Evolutionary conservation across 2,797 vertebrate genomes (phyloP), one percentile per base, ranked within the genome.

Genomic region (Gallinago stenura): DNA sequence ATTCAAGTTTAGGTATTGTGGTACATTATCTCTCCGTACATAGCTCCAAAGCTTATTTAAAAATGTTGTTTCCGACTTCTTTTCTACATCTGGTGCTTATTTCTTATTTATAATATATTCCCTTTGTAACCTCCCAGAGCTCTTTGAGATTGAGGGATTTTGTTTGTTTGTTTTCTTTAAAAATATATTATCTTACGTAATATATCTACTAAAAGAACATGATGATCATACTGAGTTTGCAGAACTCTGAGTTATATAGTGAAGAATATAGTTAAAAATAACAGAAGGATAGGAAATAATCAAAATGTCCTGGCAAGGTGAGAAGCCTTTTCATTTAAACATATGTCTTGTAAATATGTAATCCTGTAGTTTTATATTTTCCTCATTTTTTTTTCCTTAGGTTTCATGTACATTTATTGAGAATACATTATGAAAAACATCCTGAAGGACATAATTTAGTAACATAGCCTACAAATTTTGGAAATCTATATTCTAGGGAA

Each of bases 1-100:
- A 92, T 89, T 95, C 57, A 53, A 87, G 45, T 53, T 80, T 48
- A 70, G 46, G 15, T 69, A 50, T 33, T 33, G 33, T 35, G 53
- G 50, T 56, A 71, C 2, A 50, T 89, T 62, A 69, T 61, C 7
- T 69, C 9, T 90, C 61, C 54, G 77, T 75, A 51, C 30, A 62
- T n/a, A 37, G 50, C 16, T 56, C 28, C 24, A 76, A 91, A 61
- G 69, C 72, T 70, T 76, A 43, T 35, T 83, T 37, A 45, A 91
- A 95, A 81, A 86, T 65, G 30, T 21, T 39, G 14, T 77, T 90
- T 83, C 54, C 51, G 68, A 51, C 45, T 93, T 60, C 5, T 76
- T 72, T 77, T 50, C 81, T 89, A 89, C 48, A 51, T 86, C 76
- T 91, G 30, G n/a, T 83, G 61, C 87, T 86, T 66, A 85, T 35